These are phyloP conservation scores for Piaya cayana DNA, from an alignment of 2,113 vertebrate genomes.

Conservation along the genomic window DNA sequence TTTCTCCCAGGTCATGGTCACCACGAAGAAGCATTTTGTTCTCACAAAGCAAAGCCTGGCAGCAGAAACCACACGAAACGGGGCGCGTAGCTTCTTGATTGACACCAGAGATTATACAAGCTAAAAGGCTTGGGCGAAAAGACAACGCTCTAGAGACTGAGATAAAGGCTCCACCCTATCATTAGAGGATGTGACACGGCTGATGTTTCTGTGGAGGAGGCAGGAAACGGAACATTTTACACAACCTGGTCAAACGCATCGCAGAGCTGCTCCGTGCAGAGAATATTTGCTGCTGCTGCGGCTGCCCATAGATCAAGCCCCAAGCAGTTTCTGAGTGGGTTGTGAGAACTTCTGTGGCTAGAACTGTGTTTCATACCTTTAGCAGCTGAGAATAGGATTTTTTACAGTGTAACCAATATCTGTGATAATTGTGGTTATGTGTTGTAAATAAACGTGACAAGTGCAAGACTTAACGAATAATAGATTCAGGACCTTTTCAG, in stretches of 20 bases:
- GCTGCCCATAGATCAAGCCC: neutral
- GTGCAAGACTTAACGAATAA: neutral
- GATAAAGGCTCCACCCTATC: slow-evolving; percentile 7
- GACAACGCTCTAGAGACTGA: fast-evolving
- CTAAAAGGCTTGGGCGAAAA: neutral
- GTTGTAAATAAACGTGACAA: neutral
- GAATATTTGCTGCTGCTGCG: neutral
- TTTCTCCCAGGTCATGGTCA: neutral
- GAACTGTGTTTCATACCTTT: neutral
- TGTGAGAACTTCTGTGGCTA: neutral
- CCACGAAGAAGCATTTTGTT: neutral
- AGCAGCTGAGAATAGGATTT: neutral
- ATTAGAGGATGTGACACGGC: neutral
- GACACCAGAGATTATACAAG: neutral
- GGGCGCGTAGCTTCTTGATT: neutral
- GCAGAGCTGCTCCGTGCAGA: neutral
- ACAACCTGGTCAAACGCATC: neutral
- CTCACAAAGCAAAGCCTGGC: neutral
- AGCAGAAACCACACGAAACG: neutral
- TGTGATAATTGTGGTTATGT: neutral
- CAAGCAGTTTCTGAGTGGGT: neutral
- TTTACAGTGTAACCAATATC: neutral
- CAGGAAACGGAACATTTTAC: slow-evolving; percentile 17
- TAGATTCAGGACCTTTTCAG: neutral
- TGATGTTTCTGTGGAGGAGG: neutral